Evolutionary conservation across 2,113 vertebrate genomes (phyloP).

Genomic region (Calidris pygmaea): DNA sequence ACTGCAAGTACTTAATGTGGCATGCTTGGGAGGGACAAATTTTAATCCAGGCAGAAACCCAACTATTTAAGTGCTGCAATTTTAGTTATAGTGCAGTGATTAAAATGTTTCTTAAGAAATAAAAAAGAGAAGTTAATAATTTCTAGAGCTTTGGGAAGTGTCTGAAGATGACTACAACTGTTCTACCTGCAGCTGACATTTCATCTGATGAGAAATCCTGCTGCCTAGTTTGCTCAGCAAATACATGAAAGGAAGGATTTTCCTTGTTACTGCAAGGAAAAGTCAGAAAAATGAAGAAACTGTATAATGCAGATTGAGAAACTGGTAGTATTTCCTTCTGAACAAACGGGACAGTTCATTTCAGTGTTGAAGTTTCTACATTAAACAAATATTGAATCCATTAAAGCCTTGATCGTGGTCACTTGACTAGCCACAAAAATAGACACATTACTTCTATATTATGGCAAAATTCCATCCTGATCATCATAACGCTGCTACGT

Average conservation of each 20-base stretch:
- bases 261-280: neutral
- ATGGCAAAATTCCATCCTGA: neutral
- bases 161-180: neutral
- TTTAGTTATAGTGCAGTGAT: neutral
- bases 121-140: neutral
- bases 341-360: neutral
- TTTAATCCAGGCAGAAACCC: neutral
- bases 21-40: neutral
- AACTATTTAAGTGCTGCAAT: neutral
- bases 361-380: neutral
- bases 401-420: neutral
- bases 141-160: neutral
- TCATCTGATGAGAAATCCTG: constrained; percentile 12
- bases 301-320: neutral
- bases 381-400: neutral
- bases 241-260: constrained; percentile 4
- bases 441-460: neutral
- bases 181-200: neutral
- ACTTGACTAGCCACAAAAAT: neutral
- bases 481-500: neutral
- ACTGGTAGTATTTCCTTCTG: neutral
- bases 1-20: neutral
- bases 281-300: neutral
- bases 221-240: neutral
- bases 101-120: neutral